Conservation (phyloP, 2,888 invertebrate species). For the Chrysotoxum bicinctum region DNA sequence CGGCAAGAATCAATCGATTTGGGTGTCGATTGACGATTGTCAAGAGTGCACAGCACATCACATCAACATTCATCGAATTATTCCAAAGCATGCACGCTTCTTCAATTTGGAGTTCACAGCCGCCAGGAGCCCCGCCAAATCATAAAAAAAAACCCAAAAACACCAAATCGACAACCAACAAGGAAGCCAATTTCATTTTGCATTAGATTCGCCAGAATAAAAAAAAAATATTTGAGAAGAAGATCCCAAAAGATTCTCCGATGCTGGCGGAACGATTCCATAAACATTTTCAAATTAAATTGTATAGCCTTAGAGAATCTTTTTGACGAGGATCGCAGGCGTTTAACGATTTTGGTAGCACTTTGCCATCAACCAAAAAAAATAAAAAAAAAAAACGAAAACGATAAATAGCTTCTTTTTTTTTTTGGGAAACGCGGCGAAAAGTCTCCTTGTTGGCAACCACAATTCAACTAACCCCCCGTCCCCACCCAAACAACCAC, state of each 20-base stretch:
- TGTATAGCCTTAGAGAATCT: slow-evolving; percentile 70
- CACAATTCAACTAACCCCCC: slow-evolving; percentile 2
- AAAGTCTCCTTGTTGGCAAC: slow-evolving; percentile 14
- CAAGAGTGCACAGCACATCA: slow-evolving; percentile 20
- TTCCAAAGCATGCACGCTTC: slow-evolving; percentile 34
- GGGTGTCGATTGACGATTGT: background rate
- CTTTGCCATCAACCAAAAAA: slow-evolving; percentile 23
- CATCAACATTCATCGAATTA: slow-evolving; percentile 48
- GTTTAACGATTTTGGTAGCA: slow-evolving; percentile 58
- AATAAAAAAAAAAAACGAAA: background rate
- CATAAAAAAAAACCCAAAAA: background rate
- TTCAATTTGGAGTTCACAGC: slow-evolving; percentile 22
- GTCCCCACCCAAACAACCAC: no score
- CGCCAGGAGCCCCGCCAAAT: background rate
- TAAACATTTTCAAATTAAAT: slow-evolving; percentile 72
- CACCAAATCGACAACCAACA: slow-evolving; percentile 23
- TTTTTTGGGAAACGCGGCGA: slow-evolving; percentile 20
- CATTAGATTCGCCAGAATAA: slow-evolving; percentile 48
- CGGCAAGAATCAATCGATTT: slow-evolving; percentile 56
- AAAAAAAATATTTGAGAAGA: background rate
- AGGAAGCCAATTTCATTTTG: slow-evolving; percentile 66
- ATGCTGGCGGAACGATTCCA: slow-evolving; percentile 62
- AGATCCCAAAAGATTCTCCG: slow-evolving; percentile 55
- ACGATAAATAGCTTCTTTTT: slow-evolving; percentile 36
- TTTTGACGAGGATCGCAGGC: slow-evolving; percentile 67